phyloP scores from a whole-genome alignment of 1,140 invertebrate genomes.

The Drosophila littoralis region DNA sequence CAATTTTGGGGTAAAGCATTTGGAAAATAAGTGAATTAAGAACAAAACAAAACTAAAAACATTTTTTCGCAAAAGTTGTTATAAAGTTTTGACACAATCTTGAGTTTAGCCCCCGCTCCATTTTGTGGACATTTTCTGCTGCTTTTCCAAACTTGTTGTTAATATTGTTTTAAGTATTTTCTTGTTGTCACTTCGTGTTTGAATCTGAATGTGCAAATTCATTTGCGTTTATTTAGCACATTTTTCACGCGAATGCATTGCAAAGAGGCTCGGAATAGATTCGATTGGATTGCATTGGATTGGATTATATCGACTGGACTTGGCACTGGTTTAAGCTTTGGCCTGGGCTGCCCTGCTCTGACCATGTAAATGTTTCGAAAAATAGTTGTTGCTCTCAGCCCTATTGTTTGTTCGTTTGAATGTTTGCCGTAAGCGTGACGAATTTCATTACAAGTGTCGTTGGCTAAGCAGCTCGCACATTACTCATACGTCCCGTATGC shows the following conservation, averaged over 20 bases:
- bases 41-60: no score
- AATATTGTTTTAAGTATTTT: constrained; percentile 9
- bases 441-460: constrained; percentile 43
- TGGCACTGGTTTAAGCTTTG: background rate
- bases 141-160: background rate
- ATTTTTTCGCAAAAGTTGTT: no score
- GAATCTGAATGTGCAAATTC: constrained; percentile 74
- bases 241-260: constrained; percentile 67
- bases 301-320: constrained; percentile 20
- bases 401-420: constrained; percentile 43
- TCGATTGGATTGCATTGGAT: constrained; percentile 3
- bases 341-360: constrained; percentile 1
- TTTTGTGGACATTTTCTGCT: constrained; percentile 20
- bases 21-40: no score
- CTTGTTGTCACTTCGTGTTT: constrained; percentile 67
- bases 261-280: constrained; percentile 9
- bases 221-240: constrained; percentile 77
- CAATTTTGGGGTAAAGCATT: no score
- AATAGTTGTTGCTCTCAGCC: constrained; percentile 5
- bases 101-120: background rate
- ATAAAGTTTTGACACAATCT: background rate
- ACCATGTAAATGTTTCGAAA: constrained; percentile 60
- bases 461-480: constrained; percentile 25
- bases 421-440: constrained; percentile 38
- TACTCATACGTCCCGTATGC: constrained; percentile 59